Evolutionary conservation across 2,888 invertebrate species (phyloP).

Genomic region (Carterocephalus palaemon): DNA sequence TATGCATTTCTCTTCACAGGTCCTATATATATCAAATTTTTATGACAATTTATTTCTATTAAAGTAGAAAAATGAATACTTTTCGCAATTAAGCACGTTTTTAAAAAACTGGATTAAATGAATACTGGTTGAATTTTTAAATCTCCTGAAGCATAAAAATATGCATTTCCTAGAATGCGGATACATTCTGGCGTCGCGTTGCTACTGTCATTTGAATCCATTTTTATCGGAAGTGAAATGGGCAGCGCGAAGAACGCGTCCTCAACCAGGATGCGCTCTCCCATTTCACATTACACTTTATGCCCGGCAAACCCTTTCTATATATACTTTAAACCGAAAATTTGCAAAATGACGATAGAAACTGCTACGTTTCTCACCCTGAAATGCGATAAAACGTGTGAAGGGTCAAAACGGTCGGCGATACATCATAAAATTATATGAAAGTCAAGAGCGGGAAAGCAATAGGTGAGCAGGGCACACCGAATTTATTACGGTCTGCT

Average conservation of each 20-base stretch:
- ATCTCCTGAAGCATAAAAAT: conserved; percentile 2
- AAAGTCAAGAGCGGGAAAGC: conserved; percentile 76
- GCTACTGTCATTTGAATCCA: conserved; percentile 30
- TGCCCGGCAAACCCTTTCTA: conserved; percentile 47
- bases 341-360: conserved; percentile 42
- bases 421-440: conserved; percentile 79
- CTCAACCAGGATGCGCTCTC: conserved; percentile 42
- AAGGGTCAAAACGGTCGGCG: conserved; percentile 71
- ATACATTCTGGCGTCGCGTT: conserved; percentile 22
- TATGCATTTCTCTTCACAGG: conserved; percentile 16
- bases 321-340: conserved; percentile 56
- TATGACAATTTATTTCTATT: conserved; percentile 3
- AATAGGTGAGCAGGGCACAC: conserved; percentile 66
- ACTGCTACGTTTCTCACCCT: conserved; percentile 37
- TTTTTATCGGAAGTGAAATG: conserved; percentile 31
- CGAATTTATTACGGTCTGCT: conserved; percentile 74
- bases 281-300: conserved; percentile 46
- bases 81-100: too few species aligned
- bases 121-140: too few species aligned
- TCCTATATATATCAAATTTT: conserved; percentile 6
- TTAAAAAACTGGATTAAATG: too few species aligned
- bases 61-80: too few species aligned
- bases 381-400: conserved; percentile 69
- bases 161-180: conserved; percentile 9
- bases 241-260: conserved; percentile 25